phyloP scores from a whole-genome alignment of 2,113 vertebrate genomes.

The Cyprinodon tularosa region DNA sequence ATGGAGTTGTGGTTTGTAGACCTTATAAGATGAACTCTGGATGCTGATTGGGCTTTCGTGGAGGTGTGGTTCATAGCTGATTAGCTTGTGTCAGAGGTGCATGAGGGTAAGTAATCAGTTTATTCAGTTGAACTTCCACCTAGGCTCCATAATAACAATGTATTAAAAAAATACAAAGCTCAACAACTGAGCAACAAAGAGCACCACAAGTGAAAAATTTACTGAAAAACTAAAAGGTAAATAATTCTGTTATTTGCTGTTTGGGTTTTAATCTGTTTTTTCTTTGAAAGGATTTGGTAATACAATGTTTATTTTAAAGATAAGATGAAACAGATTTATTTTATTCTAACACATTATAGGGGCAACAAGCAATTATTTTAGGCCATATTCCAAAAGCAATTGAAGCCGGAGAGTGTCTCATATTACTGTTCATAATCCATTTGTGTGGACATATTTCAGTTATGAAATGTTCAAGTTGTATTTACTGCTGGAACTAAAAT shows the following conservation, averaged over 20 bases:
- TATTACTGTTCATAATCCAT: not conserved
- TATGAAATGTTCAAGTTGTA: not conserved
- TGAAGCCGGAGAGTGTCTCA: not conserved
- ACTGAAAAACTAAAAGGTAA: not conserved
- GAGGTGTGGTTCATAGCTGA: no score
- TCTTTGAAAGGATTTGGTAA: not conserved
- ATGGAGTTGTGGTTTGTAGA: no score
- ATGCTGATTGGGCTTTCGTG: no score
- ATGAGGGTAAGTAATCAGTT: no score
- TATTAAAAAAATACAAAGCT: not conserved
- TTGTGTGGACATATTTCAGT: not conserved
- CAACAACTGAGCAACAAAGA: not conserved
- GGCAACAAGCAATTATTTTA: not conserved
- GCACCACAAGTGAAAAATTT: not conserved
- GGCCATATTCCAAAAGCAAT: not conserved
- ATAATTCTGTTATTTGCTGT: not conserved
- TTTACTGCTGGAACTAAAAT: not conserved
- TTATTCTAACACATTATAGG: not conserved
- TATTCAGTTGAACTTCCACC: no score
- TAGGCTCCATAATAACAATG: no score
- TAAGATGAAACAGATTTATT: no score
- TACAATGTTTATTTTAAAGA: not conserved
- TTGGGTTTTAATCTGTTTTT: not conserved
- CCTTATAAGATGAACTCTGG: no score
- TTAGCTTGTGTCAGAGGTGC: no score